Conservation (phyloP, 2,888 invertebrate species). For the Rhingia rostrata region DNA sequence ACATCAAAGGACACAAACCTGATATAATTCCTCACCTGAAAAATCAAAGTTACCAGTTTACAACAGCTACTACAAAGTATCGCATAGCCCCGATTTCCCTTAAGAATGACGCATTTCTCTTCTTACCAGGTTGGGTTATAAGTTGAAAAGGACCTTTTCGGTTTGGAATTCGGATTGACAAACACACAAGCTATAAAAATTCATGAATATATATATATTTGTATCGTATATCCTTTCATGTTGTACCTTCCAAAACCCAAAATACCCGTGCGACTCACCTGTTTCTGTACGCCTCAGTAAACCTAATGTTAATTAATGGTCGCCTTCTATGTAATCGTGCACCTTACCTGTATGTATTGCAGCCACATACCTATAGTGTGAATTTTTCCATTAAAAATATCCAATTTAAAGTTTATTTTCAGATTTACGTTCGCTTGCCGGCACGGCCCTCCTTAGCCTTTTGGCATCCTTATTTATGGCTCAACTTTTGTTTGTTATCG, state of each 20-base stretch:
- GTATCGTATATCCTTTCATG: conserved; percentile 12
- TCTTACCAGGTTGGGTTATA: not conserved
- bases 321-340: conserved; percentile 22
- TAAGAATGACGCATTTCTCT: conserved; percentile 9
- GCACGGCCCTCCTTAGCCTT: conserved; percentile 87
- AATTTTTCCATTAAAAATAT: conserved; percentile 57
- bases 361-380: conserved; percentile 38
- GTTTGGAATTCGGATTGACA: conserved; percentile 14
- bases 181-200: not conserved
- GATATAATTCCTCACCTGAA: conserved; percentile 52
- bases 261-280: conserved; percentile 1
- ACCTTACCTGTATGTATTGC: conserved; percentile 21
- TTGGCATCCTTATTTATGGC: conserved; percentile 87
- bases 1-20: conserved; percentile 39
- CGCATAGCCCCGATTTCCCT: not conserved
- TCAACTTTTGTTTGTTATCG: conserved; percentile 87
- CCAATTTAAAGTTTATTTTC: conserved; percentile 85
- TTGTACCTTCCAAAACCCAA: not conserved
- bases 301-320: conserved; percentile 53
- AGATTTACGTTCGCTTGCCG: conserved; percentile 86
- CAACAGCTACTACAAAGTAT: conserved; percentile 19
- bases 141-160: conserved; percentile 8
- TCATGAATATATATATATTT: not conserved
- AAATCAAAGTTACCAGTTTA: conserved; percentile 48
- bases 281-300: conserved; percentile 36